Base-by-base conservation (phyloP, 2,797 vertebrate genomes). In the Poecilia picta region DNA sequence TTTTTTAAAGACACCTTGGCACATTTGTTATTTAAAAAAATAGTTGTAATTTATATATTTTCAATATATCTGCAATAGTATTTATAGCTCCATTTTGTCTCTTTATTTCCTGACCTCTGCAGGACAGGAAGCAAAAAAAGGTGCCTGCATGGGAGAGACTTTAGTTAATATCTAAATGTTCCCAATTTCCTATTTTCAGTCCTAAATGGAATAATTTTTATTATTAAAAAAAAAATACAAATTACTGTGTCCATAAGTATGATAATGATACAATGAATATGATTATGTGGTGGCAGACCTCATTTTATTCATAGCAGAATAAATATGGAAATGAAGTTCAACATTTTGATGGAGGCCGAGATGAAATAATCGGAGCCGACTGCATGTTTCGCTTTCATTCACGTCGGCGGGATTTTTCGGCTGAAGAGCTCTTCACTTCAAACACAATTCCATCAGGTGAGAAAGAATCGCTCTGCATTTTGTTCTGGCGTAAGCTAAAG, bases 311-410 rank as follows among this genome's bases (percentile, higher is more conserved):
- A 45, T 45, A 51, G 20, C 49, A 55, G 49, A 49, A 73, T 73
- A 47, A 64, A 73, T 39, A 46, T 49, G 41, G 46, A 47, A 47
- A 62, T 75, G 33, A 55, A 33, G 59, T 74, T 84, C 20, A 76
- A 72, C 20, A 45, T 49, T 77, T 73, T 33, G 23, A n/a, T 73
- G 49, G 83, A 47, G 31, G 36, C 41, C 73, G 7, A 51, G 39
- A 16, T 23, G 47, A 36, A 74, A n/a, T 45, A 68, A 81, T 28
- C 8, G 41, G 41, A 70, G 66, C 41, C 62, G 55, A 73, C 66
- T 72, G 15, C 31, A 43, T 45, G 25, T 75, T 59, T 66, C 41
- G 20, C 41, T 7, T 45, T 73, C 23, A 36, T 45, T 75, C n/a
- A 33, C 31, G 0, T 1, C 72, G 36, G 15, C 3, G 47, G 2